Evolutionary conservation across 2,888 invertebrate species (phyloP).

Genomic region (Drosophila parthenogenetica): DNA sequence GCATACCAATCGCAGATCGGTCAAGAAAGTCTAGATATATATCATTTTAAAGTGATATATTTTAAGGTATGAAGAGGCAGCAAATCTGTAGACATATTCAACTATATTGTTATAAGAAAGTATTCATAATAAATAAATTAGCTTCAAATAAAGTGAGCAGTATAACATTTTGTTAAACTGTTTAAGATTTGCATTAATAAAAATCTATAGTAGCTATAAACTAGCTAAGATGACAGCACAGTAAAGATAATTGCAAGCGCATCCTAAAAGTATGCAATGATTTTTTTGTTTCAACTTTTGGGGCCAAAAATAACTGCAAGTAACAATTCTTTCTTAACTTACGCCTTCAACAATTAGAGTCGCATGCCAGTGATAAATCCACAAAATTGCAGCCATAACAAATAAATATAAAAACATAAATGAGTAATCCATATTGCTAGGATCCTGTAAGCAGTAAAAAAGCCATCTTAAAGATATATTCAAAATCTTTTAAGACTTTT

Average conservation of each 20-base stretch:
- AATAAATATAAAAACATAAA: constrained; percentile 74
- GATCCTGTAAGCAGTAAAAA: constrained; percentile 44
- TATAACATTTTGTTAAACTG: too few relatives aligned
- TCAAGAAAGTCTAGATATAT: too few relatives aligned
- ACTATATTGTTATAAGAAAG: too few relatives aligned
- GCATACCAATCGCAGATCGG: too few relatives aligned
- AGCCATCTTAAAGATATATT: not conserved
- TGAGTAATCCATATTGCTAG: constrained; percentile 73
- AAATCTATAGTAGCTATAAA: not conserved
- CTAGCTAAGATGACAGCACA: not conserved
- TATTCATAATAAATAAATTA: too few relatives aligned
- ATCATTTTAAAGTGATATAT: too few relatives aligned
- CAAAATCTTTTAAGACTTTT: not conserved
- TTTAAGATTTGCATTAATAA: too few relatives aligned
- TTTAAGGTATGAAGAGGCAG: too few relatives aligned
- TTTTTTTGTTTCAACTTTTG: too few relatives aligned
- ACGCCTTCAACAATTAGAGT: constrained; percentile 72
- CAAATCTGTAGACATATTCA: too few relatives aligned
- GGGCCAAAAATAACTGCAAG: not conserved
- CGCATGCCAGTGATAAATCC: constrained; percentile 83
- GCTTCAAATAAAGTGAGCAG: too few relatives aligned
- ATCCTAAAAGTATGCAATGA: constrained; percentile 4
- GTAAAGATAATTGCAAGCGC: not conserved
- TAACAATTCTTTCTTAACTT: constrained; percentile 15
- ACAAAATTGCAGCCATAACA: constrained; percentile 71